These are phyloP conservation scores for Drosophila arizonae DNA, from an alignment of 1,140 invertebrate species.

Conservation along the genomic window DNA sequence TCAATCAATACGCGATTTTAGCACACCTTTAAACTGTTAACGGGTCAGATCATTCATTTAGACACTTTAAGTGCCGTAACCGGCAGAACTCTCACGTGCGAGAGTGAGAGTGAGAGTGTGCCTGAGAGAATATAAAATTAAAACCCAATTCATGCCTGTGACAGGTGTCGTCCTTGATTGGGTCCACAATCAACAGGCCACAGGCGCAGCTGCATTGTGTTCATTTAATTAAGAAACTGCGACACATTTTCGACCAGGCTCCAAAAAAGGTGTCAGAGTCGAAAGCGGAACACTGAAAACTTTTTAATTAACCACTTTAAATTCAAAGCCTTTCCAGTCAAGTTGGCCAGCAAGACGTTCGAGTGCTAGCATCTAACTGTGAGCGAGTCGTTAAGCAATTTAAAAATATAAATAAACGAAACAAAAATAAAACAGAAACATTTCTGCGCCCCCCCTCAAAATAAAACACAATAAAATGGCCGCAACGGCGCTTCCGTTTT, in stretches of 20 bases:
- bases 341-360: slow-evolving; percentile 1
- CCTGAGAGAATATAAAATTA: not conserved
- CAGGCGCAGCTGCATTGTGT: slow-evolving; percentile 40
- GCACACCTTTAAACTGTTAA: not conserved
- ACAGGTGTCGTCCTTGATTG: slow-evolving; percentile 2
- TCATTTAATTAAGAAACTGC: slow-evolving; percentile 53
- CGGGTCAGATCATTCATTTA: not conserved
- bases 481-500: slow-evolving; percentile 1
- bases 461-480: not conserved
- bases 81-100: no score
- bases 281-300: slow-evolving; percentile 8
- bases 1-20: no score
- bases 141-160: slow-evolving; percentile 1
- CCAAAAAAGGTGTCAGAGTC: not conserved
- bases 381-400: not conserved
- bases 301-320: slow-evolving; percentile 41
- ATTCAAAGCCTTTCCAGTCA: not conserved
- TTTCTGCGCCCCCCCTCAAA: not conserved
- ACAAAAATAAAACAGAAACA: not conserved
- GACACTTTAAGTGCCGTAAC: not conserved
- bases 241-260: slow-evolving; percentile 20
- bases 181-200: not conserved
- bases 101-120: no score
- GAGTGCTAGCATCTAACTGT: not conserved
- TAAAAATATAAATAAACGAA: not conserved